These are phyloP conservation scores for Penaeus monodon DNA, from an alignment of 2,888 invertebrate species.

Conservation along the genomic window DNA sequence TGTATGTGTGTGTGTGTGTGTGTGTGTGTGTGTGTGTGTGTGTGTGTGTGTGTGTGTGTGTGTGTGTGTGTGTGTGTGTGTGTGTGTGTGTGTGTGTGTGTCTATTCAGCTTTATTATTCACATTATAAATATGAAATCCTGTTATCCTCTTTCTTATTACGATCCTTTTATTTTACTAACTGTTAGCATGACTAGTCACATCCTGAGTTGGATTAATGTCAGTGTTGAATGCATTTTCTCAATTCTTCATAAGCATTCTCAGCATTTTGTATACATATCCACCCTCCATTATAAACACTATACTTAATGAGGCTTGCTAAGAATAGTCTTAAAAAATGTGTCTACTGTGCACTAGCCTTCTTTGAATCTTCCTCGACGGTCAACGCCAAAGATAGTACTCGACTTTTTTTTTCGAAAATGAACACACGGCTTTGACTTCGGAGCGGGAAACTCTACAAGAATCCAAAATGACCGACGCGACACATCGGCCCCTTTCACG, in stretches of 20 bases:
- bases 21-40: not conserved
- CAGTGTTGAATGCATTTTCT: too few relatives aligned
- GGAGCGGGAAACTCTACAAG: not conserved
- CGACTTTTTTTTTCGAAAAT: not conserved
- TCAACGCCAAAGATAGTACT: not conserved
- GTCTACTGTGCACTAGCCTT: constrained; percentile 19
- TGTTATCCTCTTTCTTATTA: too few relatives aligned
- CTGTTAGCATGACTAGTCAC: too few relatives aligned
- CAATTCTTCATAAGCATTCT: too few relatives aligned
- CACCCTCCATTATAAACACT: too few relatives aligned
- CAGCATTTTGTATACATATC: too few relatives aligned
- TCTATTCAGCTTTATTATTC: not conserved
- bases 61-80: not conserved
- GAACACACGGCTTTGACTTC: not conserved
- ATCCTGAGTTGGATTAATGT: too few relatives aligned
- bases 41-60: not conserved
- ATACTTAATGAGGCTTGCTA: too few relatives aligned
- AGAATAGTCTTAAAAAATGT: constrained; percentile 3
- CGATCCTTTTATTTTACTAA: too few relatives aligned
- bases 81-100: not conserved
- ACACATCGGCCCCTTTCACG: too few relatives aligned
- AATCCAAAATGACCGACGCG: too few relatives aligned
- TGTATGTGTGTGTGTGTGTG: not conserved
- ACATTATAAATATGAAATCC: too few relatives aligned
- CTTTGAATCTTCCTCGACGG: not conserved